Evolutionary conservation across 2,113 vertebrate species (phyloP), one percentile per base, ranked within the genome.

Genomic region (Lepus americanus): DNA sequence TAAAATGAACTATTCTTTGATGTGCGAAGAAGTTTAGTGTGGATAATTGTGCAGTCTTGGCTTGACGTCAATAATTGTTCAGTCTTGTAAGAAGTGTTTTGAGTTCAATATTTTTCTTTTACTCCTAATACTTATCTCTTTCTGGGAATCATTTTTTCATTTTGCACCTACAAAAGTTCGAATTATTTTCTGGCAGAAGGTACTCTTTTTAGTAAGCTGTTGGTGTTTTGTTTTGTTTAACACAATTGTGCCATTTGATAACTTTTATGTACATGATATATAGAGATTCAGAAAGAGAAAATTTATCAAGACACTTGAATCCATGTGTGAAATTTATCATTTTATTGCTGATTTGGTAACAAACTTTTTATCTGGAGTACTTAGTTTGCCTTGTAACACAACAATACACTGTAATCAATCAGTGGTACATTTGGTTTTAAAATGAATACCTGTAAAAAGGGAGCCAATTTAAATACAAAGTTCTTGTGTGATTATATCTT

Each of bases 381-480:
- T 85, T 16, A 9, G 29, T 61, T 63, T 96, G 25, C 67, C 16
- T 67, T 91, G 17, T 80, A 23, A 64, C 59, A 49, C 67, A 29
- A 72, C 44, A 20, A 23, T 59, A 61, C 51, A 39, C 55, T 17
- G 8, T 9, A 63, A 61, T 80, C 23, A 79, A 53, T 49, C 87
- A 73, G 55, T 31, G 83, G 39, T 63, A 1, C 8, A 51, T 78
- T 82, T 95, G 7, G 20, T 53, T 61, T 81, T n/a, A 86, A 95
- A 95, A 88, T 94, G 20, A 84, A 74, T 61, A 88, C n/a, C 9
- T 93, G 2, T 51, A n/a, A 90, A 93, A 86, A 72, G 9, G 73
- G 91, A 79, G 27, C 1, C 3, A 49, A 82, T 64, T 76, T 70
- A 92, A 78, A 87, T 55, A 19, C 13, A 66, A 87, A 85, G 2